Conservation (phyloP, 2,113 vertebrate species). For the Gopherus evgoodei region DNA sequence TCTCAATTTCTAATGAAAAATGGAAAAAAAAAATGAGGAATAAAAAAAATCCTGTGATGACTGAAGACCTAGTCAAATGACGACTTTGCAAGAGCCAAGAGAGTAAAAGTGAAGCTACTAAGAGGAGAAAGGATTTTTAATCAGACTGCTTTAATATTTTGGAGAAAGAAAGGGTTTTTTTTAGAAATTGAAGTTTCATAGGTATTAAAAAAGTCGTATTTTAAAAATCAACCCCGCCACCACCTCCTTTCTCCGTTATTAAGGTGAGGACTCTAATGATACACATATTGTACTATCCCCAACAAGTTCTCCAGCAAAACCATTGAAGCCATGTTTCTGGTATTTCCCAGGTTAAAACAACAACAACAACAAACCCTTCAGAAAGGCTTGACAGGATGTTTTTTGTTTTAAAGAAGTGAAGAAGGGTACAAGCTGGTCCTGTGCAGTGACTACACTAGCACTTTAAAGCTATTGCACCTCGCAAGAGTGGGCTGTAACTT, state of each 20-base stretch:
- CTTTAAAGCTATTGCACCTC: not conserved
- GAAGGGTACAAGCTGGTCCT: not conserved
- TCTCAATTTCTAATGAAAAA: not conserved
- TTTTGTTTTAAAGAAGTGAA: not conserved
- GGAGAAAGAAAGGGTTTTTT: not conserved
- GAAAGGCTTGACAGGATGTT: not conserved
- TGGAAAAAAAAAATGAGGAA: not conserved
- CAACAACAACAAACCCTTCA: not conserved
- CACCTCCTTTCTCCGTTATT: not conserved
- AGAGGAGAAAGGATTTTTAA: not conserved
- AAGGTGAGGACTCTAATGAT: not conserved
- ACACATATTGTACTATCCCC: not conserved
- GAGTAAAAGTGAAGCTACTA: not conserved
- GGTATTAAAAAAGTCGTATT: not conserved
- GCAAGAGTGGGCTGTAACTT: not conserved
- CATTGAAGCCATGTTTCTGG: not conserved
- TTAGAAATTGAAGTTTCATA: not conserved
- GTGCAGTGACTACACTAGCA: not conserved
- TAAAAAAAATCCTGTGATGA: not conserved
- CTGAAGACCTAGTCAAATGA: not conserved
- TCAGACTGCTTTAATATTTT: not conserved
- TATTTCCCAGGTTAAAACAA: no score
- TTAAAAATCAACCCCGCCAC: not conserved
- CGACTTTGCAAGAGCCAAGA: not conserved
- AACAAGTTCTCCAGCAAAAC: not conserved